Evolutionary conservation across 53 echinoderm and acorn worm species (phyloP).

Genomic region (Arbacia lixula): DNA sequence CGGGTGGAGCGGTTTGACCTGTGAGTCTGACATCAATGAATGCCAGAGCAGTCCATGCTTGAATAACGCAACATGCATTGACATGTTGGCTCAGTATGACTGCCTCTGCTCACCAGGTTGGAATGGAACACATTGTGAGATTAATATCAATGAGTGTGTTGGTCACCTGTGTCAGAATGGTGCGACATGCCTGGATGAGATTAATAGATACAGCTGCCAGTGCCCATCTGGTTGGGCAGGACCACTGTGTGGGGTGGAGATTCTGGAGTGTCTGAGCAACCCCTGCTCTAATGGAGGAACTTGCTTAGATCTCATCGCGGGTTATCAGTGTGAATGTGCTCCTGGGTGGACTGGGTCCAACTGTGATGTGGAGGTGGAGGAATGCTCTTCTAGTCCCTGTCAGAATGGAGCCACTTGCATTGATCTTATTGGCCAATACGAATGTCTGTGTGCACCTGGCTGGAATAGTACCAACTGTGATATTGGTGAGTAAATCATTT

Average conservation of each 20-base stretch:
- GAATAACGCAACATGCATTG: conserved; percentile 45
- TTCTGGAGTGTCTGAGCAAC: conserved; percentile 64
- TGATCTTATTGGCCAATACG: conserved; percentile 26
- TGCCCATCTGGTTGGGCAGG: conserved; percentile 50
- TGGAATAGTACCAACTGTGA: conserved; percentile 67
- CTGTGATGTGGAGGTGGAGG: conserved; percentile 68
- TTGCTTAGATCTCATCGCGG: conserved; percentile 55
- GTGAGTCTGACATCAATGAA: conserved; percentile 64
- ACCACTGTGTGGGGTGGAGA: conserved; percentile 30
- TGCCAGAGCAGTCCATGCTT: conserved; percentile 32
- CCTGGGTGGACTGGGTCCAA: conserved; percentile 62
- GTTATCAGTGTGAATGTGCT: conserved; percentile 71
- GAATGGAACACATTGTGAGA: conserved; percentile 40
- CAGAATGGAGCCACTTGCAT: conserved; percentile 65
- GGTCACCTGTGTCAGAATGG: conserved; percentile 29
- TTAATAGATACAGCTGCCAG: conserved; percentile 43
- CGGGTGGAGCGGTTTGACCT: conserved; percentile 68
- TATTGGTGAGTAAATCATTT: conserved; percentile 58
- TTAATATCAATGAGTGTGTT: conserved; percentile 35
- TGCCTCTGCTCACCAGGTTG: conserved; percentile 37
- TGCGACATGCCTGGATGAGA: conserved; percentile 48
- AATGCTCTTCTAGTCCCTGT: conserved; percentile 66
- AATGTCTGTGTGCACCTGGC: conserved; percentile 66
- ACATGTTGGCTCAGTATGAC: conserved; percentile 5
- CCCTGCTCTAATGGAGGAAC: conserved; percentile 70